Base-by-base conservation (phyloP, 2,113 vertebrate genomes). In the Pitta sordida region DNA sequence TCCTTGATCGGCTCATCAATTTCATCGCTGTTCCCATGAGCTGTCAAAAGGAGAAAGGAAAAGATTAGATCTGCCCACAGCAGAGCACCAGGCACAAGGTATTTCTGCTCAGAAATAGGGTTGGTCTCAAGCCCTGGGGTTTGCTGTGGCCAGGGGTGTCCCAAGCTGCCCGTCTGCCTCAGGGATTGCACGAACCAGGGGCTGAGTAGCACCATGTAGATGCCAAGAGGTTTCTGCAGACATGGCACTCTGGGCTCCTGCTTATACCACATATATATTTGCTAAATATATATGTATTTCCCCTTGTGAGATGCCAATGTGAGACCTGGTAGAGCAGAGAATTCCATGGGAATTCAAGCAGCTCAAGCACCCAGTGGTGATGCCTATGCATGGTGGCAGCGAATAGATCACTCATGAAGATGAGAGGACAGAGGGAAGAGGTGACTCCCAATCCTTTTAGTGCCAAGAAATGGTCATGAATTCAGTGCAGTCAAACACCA, bases 21-120 rank as follows among this genome's bases (percentile, higher is more conserved):
- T 89, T 99, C 98, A 36, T 99, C 99, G 0, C 98, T 98, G 93
- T 98, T 99, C 86, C 99, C 99, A 17, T 98, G 98, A 68, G 98
- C 99, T 99, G 96, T 13, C 21, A 43, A 83, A 88, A 59, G 55
- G 63, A 37, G 74, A 59, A 76, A 63, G 44, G 17, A 52, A n/a
- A 70, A 80, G 60, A 71, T 96, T 68, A 96, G 87, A 69, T 83
- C 65, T 84, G 70, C 37, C 59, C 41, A 43, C 37, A 73, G 78
- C 74, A 82, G 60, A 7, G 1, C 75, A 69, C 37, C 44, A 39
- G 46, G 65, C 59, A 83, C 2, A 26, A 94, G 30, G 56, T 14
- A 20, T 49, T 92, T 93, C 71, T 88, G 85, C 73, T 90, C 82
- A 86, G 69, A 75, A 85, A 52, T 1, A n/a, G 24, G 24, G 15